Base-by-base conservation (phyloP, 2,797 vertebrate genomes). In the Ctenochaetus hawaiiensis region DNA sequence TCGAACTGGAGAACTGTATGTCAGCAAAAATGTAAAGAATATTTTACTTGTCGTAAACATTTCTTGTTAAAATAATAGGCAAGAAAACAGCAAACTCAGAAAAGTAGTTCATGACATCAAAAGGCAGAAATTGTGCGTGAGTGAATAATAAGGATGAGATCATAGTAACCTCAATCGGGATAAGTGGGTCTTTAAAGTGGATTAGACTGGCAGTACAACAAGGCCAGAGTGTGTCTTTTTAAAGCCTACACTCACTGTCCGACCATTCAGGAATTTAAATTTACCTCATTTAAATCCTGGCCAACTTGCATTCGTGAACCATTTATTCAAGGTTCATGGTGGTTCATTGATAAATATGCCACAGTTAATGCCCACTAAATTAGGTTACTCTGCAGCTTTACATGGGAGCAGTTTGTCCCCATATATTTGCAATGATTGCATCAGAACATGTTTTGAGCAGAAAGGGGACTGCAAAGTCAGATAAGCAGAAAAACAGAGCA, bases 121-220 rank as follows among this genome's bases (percentile, higher is more conserved):
- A 82, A 79, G 65, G 20, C 67, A 80, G 47, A 41, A 44, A 44
- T 20, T 61, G 13, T 22, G 41, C 66, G 67, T 34, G 69, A 64
- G 54, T 22, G 17, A 77, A 54, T 71, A 80, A 85, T 47, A 47
- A 81, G 81, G 75, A 87, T 72, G 59, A 72, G 78, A 76, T 87
- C 48, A 63, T 75, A 69, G 78, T 85, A 71, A 83, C 83, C 83
- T 83, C 65, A 84, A 61, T 70, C n/a, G 12, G 74, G 80, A 86
- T 91, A 85, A 91, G 72, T 81, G 47, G 68, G 88, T 89, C 79
- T 90, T 89, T 90, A 78, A 58, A 45, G 69, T 77, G 82, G 90
- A 80, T 89, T 93, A 90, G 81, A 72, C 9, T 45, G 20, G 45
- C 43, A 41, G 67, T 56, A 57, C 63, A 86, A 81, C 77, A 73